phyloP scores from a whole-genome alignment of 2,113 vertebrate species.

The Amazona vittata region DNA sequence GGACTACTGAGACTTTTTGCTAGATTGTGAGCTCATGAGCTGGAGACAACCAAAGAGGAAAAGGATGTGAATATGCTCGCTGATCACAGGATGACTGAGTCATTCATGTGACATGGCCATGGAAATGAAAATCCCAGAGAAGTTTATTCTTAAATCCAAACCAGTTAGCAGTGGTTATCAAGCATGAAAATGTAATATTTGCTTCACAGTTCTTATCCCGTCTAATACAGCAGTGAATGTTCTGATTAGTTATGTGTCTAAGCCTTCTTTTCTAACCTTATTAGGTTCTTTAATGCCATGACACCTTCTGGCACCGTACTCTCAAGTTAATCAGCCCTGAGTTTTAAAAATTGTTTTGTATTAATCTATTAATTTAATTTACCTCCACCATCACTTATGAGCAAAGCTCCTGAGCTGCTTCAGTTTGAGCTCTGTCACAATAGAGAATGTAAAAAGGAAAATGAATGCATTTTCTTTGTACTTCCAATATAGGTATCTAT shows the following conservation, averaged over 20 bases:
- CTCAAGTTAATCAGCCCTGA: slow-evolving; percentile 1
- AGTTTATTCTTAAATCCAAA: slow-evolving; percentile 31
- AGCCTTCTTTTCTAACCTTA: slow-evolving; percentile 42
- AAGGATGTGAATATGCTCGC: background rate
- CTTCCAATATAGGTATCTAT: background rate
- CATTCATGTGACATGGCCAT: background rate
- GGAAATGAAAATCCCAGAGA: background rate
- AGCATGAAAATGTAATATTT: slow-evolving; percentile 41
- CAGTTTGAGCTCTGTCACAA: background rate
- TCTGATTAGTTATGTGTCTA: slow-evolving; percentile 31
- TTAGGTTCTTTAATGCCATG: slow-evolving; percentile 45
- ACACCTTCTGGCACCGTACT: slow-evolving; percentile 29
- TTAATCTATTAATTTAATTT: slow-evolving; percentile 40
- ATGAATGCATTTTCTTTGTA: background rate
- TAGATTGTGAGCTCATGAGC: background rate
- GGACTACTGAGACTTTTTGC: background rate
- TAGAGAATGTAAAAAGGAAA: background rate
- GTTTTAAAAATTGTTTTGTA: slow-evolving; percentile 30
- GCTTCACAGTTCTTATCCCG: slow-evolving; percentile 20
- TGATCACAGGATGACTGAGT: slow-evolving; percentile 23
- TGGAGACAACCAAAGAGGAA: background rate
- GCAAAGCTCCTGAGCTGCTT: background rate
- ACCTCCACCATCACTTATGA: background rate
- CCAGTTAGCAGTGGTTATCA: background rate
- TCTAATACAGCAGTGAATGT: slow-evolving; percentile 11